phyloP scores from a whole-genome alignment of 2,113 vertebrate genomes.

The Hiodon tergisus region DNA sequence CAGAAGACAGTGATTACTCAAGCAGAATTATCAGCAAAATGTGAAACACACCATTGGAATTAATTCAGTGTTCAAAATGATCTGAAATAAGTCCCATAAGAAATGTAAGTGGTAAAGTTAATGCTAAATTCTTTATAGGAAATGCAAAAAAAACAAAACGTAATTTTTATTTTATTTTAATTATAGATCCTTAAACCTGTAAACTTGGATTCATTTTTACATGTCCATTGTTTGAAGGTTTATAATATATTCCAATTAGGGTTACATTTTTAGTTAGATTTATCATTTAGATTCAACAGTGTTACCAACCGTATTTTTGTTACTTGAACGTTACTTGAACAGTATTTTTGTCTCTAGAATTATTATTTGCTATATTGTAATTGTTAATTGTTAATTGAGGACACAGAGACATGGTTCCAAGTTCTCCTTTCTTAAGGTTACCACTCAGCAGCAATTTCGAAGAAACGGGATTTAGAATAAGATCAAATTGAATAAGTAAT shows the following conservation, averaged over 20 bases:
- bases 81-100: slow-evolving; percentile 10
- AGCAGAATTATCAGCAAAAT: slow-evolving; percentile 18
- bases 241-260: neutral
- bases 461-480: no score
- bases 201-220: neutral
- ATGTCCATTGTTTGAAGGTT: slow-evolving; percentile 19
- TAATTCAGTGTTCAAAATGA: neutral
- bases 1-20: slow-evolving; percentile 19
- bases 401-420: no score
- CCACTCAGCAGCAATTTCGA: no score
- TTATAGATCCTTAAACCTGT: slow-evolving; percentile 1
- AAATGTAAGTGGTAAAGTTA: slow-evolving; percentile 17
- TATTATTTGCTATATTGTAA: no score
- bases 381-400: no score
- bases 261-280: no score
- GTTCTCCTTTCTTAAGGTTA: no score
- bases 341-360: no score
- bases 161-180: slow-evolving; percentile 8
- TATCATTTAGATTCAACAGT: no score
- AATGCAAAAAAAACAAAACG: slow-evolving; percentile 18
- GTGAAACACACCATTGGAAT: slow-evolving; percentile 8
- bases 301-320: no score
- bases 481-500: no score
- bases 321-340: no score
- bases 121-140: slow-evolving; percentile 21